Conservation (phyloP, 1,140 invertebrate genomes). For the Cydia amplana region DNA sequence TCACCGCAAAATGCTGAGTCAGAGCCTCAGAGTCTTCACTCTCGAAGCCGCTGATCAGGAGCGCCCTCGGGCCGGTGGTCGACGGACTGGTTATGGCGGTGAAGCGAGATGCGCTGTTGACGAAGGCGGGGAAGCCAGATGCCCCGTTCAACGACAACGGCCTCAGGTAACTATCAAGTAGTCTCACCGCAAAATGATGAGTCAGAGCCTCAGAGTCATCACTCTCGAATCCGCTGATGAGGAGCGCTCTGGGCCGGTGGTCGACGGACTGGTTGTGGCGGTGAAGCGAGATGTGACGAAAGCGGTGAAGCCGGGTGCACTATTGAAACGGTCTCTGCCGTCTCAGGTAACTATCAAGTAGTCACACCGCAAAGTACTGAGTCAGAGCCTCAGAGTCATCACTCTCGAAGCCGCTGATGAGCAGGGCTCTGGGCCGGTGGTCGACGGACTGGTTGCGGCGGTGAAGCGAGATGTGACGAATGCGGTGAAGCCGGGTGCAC, state of each 20-base stretch:
- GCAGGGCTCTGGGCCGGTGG: too few species aligned
- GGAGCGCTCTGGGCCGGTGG: conserved; percentile 88
- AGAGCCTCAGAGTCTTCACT: conserved; percentile 62
- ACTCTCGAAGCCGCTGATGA: conserved; percentile 82
- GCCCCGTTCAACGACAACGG: too few species aligned
- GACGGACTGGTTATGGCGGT: conserved; percentile 71
- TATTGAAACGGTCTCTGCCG: too few species aligned
- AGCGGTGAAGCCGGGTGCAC: too few species aligned
- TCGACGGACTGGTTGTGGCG: conserved; percentile 78
- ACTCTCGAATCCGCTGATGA: conserved; percentile 84
- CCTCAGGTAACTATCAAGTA: not conserved
- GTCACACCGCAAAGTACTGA: conserved; percentile 62
- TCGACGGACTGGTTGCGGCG: too few species aligned
- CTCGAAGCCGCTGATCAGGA: conserved; percentile 86
- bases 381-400: conserved; percentile 62
- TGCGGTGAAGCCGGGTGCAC: too few species aligned
- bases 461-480: too few species aligned
- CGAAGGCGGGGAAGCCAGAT: too few species aligned
- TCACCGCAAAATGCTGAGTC: conserved; percentile 61
- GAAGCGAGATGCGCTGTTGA: too few species aligned
- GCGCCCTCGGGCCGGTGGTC: conserved; percentile 87
- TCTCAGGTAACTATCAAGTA: not conserved
- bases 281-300: conserved; percentile 45
- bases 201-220: conserved; percentile 60
- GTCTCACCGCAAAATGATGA: conserved; percentile 62